Percentiles rank a stretch among this genome's conserved stretches.
These are phyloP conservation scores for Bovichtus variegatus DNA, from an alignment of 2,797 vertebrate species.

Conservation along the genomic window DNA sequence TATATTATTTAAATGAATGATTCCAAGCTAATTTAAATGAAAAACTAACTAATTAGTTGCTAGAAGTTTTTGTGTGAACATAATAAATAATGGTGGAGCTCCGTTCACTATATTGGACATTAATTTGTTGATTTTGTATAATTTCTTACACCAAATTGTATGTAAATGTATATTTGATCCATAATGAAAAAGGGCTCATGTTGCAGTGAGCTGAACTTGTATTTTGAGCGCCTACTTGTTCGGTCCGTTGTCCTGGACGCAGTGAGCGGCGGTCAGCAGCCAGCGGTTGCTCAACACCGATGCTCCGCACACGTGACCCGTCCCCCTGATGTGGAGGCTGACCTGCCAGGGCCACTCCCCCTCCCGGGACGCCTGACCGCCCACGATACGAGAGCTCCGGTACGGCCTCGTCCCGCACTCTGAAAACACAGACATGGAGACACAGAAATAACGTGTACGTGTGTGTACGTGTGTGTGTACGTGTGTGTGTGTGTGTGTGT, in stretches of 20 bases:
- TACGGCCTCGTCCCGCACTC: constrained; percentile 87
- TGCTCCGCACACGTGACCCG: constrained; percentile 90
- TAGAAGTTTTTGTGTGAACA: no score
- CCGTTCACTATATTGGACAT: no score
- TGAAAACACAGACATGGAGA: constrained; percentile 58
- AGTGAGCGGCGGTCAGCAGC: constrained; percentile 94
- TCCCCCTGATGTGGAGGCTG: constrained; percentile 88
- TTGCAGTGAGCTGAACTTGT: no score
- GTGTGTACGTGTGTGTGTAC: neutral
- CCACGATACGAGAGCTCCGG: constrained; percentile 88
- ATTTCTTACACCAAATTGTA: no score
- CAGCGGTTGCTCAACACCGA: constrained; percentile 88
- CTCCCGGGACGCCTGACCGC: constrained; percentile 81
- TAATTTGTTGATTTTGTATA: no score
- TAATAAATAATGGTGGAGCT: no score
- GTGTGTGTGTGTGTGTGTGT: neutral
- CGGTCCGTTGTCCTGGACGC: constrained; percentile 81
- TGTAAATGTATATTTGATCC: no score
- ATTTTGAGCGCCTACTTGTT: constrained; percentile 77
- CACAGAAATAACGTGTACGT: neutral
- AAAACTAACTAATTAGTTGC: no score
- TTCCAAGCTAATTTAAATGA: no score
- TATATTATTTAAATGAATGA: no score
- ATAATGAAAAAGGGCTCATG: no score
- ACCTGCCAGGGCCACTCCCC: constrained; percentile 98